phyloP scores from a whole-genome alignment of 2,888 invertebrate genomes.

The Dusona sp. region DNA sequence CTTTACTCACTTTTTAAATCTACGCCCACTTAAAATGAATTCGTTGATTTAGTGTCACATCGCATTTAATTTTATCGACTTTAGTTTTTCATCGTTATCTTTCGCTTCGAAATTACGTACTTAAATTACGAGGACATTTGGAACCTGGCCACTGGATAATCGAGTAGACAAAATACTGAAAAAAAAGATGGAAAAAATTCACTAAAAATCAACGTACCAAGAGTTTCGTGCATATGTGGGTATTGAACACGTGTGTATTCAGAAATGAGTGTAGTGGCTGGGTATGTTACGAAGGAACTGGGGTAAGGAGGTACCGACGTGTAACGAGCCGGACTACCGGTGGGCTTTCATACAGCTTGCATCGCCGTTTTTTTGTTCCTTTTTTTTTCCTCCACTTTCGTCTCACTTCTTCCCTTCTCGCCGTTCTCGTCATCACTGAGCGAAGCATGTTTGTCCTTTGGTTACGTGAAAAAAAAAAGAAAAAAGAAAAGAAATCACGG shows the following conservation, averaged over 20 bases:
- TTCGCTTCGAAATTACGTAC: not conserved
- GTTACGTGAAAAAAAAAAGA: conserved; percentile 15
- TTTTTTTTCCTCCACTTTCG: conserved; percentile 31
- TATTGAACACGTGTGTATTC: not conserved
- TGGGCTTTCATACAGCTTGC: conserved; percentile 33
- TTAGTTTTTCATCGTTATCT: too few relatives aligned
- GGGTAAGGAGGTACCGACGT: conserved; percentile 50
- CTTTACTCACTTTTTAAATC: not conserved
- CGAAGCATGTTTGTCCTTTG: conserved; percentile 21
- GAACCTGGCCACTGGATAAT: conserved; percentile 17
- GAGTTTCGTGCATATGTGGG: not conserved
- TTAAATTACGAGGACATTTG: conserved; percentile 18
- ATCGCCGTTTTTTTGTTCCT: conserved; percentile 6
- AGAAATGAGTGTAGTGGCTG: conserved; percentile 11
- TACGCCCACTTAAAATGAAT: too few relatives aligned
- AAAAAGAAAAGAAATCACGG: not conserved
- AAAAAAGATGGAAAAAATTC: not conserved
- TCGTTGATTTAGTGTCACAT: not conserved
- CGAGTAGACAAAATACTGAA: not conserved
- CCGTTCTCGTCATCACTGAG: conserved; percentile 68
- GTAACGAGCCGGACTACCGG: conserved; percentile 61
- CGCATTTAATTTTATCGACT: not conserved
- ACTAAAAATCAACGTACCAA: conserved; percentile 43
- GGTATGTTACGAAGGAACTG: conserved; percentile 54
- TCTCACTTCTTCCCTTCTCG: conserved; percentile 9